phyloP scores from a whole-genome alignment of 2,888 invertebrate species.

The Coelinius sp. region DNA sequence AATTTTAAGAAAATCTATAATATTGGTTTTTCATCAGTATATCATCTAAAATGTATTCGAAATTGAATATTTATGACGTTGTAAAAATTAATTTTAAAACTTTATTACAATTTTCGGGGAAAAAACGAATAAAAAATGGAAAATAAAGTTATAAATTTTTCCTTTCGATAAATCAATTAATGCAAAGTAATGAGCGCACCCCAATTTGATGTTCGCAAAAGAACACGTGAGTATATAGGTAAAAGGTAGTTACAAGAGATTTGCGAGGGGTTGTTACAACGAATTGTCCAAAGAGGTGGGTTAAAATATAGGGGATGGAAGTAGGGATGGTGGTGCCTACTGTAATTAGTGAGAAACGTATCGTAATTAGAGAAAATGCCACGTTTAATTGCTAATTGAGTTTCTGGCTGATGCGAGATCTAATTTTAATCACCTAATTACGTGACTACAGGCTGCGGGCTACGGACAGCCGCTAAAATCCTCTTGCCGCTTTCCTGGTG shows the following conservation, averaged over 20 bases:
- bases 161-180: neutral
- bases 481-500: constrained; percentile 45
- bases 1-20: constrained; percentile 7
- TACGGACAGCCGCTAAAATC: constrained; percentile 60
- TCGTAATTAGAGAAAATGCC: constrained; percentile 76
- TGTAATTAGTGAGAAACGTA: constrained; percentile 74
- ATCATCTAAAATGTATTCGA: neutral
- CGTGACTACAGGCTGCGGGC: constrained; percentile 71
- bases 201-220: neutral
- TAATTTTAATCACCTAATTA: constrained; percentile 76
- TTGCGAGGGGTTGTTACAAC: constrained; percentile 29
- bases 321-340: constrained; percentile 57
- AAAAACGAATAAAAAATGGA: too few relatives aligned
- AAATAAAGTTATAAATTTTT: too few relatives aligned
- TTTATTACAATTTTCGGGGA: too few relatives aligned
- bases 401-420: constrained; percentile 74
- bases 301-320: constrained; percentile 21
- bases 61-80: too few relatives aligned
- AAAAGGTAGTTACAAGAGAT: constrained; percentile 29
- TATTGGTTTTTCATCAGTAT: neutral
- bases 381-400: constrained; percentile 76
- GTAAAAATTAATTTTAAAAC: too few relatives aligned
- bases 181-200: neutral
- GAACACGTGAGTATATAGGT: neutral
- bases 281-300: neutral